Conservation (phyloP, 1,140 invertebrate genomes). For the Pissodes strobi region DNA sequence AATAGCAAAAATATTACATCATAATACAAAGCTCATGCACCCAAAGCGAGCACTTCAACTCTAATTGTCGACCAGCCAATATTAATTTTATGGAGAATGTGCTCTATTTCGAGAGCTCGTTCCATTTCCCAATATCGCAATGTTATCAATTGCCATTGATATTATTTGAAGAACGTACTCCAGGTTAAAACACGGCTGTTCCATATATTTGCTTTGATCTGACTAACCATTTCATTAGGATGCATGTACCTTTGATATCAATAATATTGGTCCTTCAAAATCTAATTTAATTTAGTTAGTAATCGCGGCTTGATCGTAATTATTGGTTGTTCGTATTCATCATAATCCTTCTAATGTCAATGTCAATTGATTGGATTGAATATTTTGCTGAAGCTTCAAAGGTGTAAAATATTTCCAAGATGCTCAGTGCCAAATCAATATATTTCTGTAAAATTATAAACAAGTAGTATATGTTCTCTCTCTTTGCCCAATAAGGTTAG, state of each 20-base stretch:
- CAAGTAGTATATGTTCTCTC: no score
- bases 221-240: neutral
- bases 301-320: no score
- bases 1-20: neutral
- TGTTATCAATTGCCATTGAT: conserved; percentile 12
- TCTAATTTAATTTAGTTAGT: no score
- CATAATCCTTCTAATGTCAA: no score
- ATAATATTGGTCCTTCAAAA: neutral
- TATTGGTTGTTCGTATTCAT: no score
- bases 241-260: neutral
- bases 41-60: neutral
- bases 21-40: neutral
- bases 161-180: conserved; percentile 8
- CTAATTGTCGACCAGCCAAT: neutral
- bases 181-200: neutral
- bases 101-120: conserved; percentile 2
- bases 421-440: no score
- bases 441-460: no score
- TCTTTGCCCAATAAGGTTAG: no score
- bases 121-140: conserved; percentile 10
- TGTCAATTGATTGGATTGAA: no score
- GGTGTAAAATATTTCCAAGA: no score
- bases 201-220: neutral
- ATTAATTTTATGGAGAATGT: conserved; percentile 13
- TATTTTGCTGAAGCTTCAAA: no score